Conservation (phyloP, 2,888 invertebrate species). For the Phyto melanocephala region DNA sequence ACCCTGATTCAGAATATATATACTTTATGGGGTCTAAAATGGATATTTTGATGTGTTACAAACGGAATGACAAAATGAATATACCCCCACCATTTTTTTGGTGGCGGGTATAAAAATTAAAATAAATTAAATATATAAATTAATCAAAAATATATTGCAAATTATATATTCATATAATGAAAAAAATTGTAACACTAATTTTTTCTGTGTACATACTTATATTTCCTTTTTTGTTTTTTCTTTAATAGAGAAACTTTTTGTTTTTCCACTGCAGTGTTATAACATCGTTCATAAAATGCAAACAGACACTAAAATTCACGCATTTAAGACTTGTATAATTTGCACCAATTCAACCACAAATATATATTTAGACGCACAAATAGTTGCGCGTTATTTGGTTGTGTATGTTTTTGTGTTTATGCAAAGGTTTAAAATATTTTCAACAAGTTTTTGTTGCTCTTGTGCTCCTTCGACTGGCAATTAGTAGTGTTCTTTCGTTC, state of each 20-base stretch:
- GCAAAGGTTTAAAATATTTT: conserved; percentile 41
- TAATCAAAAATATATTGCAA: too few relatives aligned
- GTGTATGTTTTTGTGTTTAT: neutral
- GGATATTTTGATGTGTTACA: too few relatives aligned
- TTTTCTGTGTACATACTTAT: too few relatives aligned
- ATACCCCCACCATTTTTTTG: too few relatives aligned
- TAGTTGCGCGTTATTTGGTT: neutral
- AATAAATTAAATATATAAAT: too few relatives aligned
- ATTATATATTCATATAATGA: too few relatives aligned
- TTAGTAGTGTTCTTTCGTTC: conserved; percentile 48
- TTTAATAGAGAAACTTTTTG: conserved; percentile 17
- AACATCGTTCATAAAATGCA: conserved; percentile 35
- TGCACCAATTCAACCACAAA: conserved; percentile 10
- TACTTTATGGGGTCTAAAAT: too few relatives aligned
- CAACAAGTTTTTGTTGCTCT: conserved; percentile 41
- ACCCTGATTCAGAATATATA: too few relatives aligned
- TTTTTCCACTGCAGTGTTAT: conserved; percentile 31
- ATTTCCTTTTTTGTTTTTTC: neutral
- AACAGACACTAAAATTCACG: conserved; percentile 48
- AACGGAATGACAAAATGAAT: too few relatives aligned
- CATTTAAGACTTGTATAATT: conserved; percentile 37
- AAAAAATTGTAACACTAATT: too few relatives aligned
- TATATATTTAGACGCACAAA: neutral
- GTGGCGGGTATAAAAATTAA: too few relatives aligned
- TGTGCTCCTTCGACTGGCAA: conserved; percentile 41